A percentile compares a stretch with the other conserved stretches of the same genome.
phyloP scores from a whole-genome alignment of 92 coral and sea anemone genomes.

The Micromussa lordhowensis region DNA sequence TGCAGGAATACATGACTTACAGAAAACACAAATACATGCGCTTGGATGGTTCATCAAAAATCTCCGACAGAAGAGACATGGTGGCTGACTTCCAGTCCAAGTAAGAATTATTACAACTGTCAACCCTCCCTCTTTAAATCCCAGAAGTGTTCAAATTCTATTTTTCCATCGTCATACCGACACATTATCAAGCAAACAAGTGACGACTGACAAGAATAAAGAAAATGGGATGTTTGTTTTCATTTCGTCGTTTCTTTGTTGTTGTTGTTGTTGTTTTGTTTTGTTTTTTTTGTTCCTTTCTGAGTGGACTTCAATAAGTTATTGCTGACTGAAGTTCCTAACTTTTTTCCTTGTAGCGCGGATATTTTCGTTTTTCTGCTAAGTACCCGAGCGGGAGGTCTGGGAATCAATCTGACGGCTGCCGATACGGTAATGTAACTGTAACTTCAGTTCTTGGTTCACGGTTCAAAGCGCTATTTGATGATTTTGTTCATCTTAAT shows the following conservation, averaged over 20 bases:
- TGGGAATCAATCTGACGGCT: slow-evolving; percentile 96
- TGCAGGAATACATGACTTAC: slow-evolving; percentile 94
- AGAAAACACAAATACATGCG: slow-evolving; percentile 98
- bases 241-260: background rate
- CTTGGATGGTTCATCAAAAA: slow-evolving; percentile 96
- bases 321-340: background rate
- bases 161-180: too few species aligned
- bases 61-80: slow-evolving; percentile 97
- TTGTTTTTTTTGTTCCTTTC: background rate
- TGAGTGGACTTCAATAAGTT: background rate
- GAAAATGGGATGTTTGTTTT: too few species aligned
- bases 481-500: background rate
- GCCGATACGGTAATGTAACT: slow-evolving; percentile 87
- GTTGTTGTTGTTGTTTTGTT: too few species aligned
- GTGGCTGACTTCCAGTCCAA: slow-evolving; percentile 96
- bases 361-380: slow-evolving; percentile 95
- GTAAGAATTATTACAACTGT: slow-evolving; percentile 47
- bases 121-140: too few species aligned
- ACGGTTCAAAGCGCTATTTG: background rate
- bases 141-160: too few species aligned
- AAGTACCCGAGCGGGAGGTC: slow-evolving; percentile 99
- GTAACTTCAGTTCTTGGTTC: too few species aligned
- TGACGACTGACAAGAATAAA: too few species aligned
- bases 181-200: too few species aligned
- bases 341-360: slow-evolving; percentile 64